Percentiles rank a stretch among this genome's conserved stretches.
Evolutionary conservation across 2,113 vertebrate species (phyloP).

Genomic region (Python bivittatus): DNA sequence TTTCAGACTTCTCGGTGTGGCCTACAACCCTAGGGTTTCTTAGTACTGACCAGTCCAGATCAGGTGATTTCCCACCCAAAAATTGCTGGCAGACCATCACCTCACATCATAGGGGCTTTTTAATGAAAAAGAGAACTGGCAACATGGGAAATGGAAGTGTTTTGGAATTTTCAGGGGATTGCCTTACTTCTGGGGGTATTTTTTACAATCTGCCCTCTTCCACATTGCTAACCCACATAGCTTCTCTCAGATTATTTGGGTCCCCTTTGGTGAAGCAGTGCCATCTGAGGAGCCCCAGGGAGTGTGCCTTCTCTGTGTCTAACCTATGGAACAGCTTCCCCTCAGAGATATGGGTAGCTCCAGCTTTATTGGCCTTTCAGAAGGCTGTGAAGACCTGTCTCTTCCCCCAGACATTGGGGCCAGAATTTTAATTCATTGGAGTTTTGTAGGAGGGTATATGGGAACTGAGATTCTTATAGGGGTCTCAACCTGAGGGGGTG

Average conservation of each 20-base stretch:
- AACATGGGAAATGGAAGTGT: not conserved
- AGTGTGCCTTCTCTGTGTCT: not conserved
- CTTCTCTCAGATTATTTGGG: not conserved
- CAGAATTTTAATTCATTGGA: not conserved
- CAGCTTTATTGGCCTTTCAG: not conserved
- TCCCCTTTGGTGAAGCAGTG: not conserved
- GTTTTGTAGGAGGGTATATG: not conserved
- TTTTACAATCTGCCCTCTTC: not conserved
- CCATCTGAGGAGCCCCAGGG: not conserved
- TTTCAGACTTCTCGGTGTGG: not conserved
- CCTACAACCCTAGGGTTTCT: not conserved
- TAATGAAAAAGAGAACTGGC: not conserved
- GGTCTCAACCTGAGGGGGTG: not conserved
- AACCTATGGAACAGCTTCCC: not conserved
- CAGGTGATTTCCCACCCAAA: not conserved
- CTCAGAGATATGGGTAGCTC: not conserved
- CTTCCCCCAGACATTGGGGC: not conserved
- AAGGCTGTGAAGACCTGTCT: not conserved
- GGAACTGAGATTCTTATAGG: not conserved
- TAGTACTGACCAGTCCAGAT: not conserved
- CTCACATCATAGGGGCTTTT: not conserved
- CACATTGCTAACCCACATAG: not conserved
- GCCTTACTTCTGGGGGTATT: not conserved
- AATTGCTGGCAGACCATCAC: not conserved
- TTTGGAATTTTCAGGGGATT: not conserved